Percentiles rank a stretch among this genome's conserved stretches.
Evolutionary conservation across 2,113 vertebrate genomes (phyloP).

Genomic region (Passerina amoena): DNA sequence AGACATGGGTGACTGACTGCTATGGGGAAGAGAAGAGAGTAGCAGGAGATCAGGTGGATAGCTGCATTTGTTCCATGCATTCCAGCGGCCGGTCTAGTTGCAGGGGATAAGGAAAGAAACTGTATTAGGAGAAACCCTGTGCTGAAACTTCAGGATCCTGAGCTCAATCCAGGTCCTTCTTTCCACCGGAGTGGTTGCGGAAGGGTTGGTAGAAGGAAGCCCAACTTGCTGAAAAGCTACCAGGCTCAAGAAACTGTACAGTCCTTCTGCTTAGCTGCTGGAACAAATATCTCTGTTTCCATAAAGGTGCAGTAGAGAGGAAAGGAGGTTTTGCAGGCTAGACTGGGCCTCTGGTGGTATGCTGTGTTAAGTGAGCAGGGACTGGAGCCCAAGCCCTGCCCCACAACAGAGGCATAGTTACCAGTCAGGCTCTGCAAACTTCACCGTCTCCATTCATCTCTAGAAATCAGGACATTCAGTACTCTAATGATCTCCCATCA

Average conservation of each 20-base stretch:
- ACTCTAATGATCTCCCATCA: neutral
- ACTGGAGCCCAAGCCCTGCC: neutral
- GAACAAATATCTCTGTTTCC: neutral
- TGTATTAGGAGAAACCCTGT: neutral
- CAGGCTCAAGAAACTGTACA: neutral
- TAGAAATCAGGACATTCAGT: neutral
- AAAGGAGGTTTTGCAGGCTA: neutral
- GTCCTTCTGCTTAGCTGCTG: neutral
- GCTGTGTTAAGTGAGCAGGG: neutral
- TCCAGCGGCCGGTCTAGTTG: neutral
- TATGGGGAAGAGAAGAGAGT: neutral
- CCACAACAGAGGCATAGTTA: neutral
- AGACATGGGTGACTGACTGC: neutral
- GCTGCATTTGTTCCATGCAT: neutral
- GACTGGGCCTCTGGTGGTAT: neutral
- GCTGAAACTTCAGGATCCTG: neutral
- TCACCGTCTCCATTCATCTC: neutral
- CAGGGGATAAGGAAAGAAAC: neutral
- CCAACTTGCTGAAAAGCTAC: neutral
- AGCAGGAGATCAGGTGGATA: neutral
- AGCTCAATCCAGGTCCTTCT: neutral
- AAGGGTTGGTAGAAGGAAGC: neutral
- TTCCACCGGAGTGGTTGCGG: fast-evolving
- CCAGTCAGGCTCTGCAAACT: neutral
- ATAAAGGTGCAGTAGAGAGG: neutral